Evolutionary conservation across 2,888 invertebrate species (phyloP), one percentile per base, ranked within the genome.

Genomic region (Diaphora mendica): DNA sequence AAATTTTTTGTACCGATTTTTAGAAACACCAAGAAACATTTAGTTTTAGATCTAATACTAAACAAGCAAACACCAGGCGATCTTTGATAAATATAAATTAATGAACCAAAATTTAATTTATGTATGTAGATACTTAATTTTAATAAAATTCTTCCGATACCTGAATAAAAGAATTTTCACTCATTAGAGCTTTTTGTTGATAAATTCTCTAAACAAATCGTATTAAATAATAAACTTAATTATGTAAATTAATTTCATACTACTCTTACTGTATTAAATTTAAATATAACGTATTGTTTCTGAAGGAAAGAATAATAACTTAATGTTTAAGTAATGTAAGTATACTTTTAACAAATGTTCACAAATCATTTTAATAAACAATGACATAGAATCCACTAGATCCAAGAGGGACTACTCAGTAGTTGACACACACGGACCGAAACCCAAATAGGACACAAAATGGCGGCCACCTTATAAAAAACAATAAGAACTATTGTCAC

Each of bases 401-500:
- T 8, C 23, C 51, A 51, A 23, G 23, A 51, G 23, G 51, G 51
- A 51, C 17, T 48, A 48, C 51, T 51, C 51, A 1, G 20, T 23
- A 51, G 51, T 51, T 23, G 20, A 51, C 51, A 51, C 9, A 51
- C 51, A 51, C 48, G 17, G 17, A 20, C 20, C 17, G 23, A 51
- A 51, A 51, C 7, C 20, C 23, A 48, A 17, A 20, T 77, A 73
- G 71, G 68, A 70, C 70, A 78, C 26, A 72, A 78, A 76, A 78
- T 77, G 75, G 73, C 74, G 26, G 67, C 68, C 67, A 59, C 62
- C 59, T 67, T 67, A 42, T 26, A 44, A 62, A 65, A 30, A 68
- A 55, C 44, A 69, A 69, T 64, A 44, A 35, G 66, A 67, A 70
- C 67, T 51, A 82, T 85, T 84, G 84, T 86, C 86, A 85, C 83